phyloP scores from a whole-genome alignment of 2,797 vertebrate genomes.

The Pseudotriccus pelzelni region DNA sequence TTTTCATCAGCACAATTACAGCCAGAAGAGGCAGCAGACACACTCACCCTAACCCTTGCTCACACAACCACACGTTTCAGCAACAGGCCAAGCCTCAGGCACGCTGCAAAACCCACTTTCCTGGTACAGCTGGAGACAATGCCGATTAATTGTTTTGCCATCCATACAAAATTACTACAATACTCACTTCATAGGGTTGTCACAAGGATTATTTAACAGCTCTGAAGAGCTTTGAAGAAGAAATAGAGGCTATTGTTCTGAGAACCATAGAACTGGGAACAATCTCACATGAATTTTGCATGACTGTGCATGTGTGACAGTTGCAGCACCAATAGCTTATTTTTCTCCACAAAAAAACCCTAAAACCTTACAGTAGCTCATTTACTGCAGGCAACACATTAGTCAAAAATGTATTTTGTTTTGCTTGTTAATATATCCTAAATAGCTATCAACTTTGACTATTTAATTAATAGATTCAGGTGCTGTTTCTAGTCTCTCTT shows the following conservation, averaged over 20 bases:
- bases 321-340: neutral
- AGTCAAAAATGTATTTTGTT: constrained; percentile 19
- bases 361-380: neutral
- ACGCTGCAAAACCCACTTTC: neutral
- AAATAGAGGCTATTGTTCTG: constrained; percentile 29
- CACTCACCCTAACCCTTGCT: neutral
- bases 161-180: constrained; percentile 33
- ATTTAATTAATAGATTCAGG: constrained; percentile 50
- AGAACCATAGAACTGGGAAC: neutral
- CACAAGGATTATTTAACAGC: constrained; percentile 42
- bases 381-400: neutral
- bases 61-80: neutral
- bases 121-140: neutral
- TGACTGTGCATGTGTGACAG: neutral
- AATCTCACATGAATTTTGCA: constrained; percentile 29
- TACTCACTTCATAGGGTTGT: constrained; percentile 28
- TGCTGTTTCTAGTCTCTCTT: constrained; percentile 42
- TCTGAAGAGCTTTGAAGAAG: constrained; percentile 37
- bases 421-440: constrained; percentile 12
- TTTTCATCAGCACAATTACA: neutral
- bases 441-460: constrained; percentile 18
- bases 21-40: neutral
- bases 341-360: neutral
- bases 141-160: constrained; percentile 5
- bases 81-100: neutral